These are phyloP conservation scores for Drosophila ohnishii DNA, from an alignment of 1,140 invertebrate genomes.

Conservation along the genomic window DNA sequence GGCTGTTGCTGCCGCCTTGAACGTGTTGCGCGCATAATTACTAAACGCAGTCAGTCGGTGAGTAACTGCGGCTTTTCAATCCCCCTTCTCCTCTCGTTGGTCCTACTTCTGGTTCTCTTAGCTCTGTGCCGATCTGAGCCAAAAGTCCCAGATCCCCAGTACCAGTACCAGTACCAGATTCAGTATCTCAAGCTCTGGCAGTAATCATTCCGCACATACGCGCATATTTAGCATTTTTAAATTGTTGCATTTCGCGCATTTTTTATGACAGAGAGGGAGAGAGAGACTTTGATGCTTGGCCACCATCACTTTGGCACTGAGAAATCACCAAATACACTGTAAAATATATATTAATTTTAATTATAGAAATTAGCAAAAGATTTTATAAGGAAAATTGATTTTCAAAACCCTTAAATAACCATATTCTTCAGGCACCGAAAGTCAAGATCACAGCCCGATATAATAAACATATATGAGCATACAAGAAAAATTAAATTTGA, in stretches of 20 bases:
- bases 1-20: constrained; percentile 69
- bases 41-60: constrained; percentile 53
- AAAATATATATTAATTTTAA: too few species aligned
- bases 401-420: too few species aligned
- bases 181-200: constrained; percentile 25
- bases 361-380: too few species aligned
- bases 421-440: too few species aligned
- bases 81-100: background rate
- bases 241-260: constrained; percentile 79
- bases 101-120: constrained; percentile 30
- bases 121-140: constrained; percentile 35
- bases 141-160: constrained; percentile 22
- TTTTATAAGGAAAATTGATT: too few species aligned
- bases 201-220: constrained; percentile 77
- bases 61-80: constrained; percentile 46
- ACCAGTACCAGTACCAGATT: constrained; percentile 23
- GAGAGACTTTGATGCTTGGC: constrained; percentile 42
- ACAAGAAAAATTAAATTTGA: too few species aligned
- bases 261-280: constrained; percentile 64
- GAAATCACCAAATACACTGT: constrained; percentile 6
- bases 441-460: too few species aligned
- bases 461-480: too few species aligned
- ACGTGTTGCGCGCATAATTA: constrained; percentile 78
- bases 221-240: constrained; percentile 81
- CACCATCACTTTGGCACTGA: constrained; percentile 19